Conservation (phyloP, 1,140 invertebrate species). For the Anagrus nilaparvatae region DNA sequence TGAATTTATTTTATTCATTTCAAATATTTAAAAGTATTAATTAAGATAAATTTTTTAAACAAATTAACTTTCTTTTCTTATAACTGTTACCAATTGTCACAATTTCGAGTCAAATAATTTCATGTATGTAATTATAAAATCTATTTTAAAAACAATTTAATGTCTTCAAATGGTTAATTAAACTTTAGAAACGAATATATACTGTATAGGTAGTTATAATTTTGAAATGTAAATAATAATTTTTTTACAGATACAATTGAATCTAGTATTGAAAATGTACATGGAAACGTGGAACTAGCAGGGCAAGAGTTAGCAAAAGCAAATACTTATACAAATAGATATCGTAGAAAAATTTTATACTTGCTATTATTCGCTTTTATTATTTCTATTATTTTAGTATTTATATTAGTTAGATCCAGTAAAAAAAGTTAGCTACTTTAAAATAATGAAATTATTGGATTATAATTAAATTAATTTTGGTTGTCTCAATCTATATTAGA, state of each 20-base stretch:
- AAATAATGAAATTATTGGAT: constrained; percentile 16
- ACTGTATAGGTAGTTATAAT: constrained; percentile 2
- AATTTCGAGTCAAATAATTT: too few relatives aligned
- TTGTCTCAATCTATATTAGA: constrained; percentile 58
- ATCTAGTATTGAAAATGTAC: constrained; percentile 70
- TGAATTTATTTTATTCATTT: neutral
- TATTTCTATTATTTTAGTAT: constrained; percentile 51
- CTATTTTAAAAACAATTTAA: too few relatives aligned
- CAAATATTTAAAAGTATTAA: neutral
- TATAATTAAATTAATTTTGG: constrained; percentile 29
- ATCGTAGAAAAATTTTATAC: constrained; percentile 56
- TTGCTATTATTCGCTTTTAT: constrained; percentile 60
- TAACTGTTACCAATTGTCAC: too few relatives aligned
- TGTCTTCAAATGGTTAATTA: constrained; percentile 1
- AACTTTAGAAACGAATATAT: neutral
- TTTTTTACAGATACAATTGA: constrained; percentile 72
- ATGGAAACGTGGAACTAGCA: constrained; percentile 68
- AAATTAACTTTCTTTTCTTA: too few relatives aligned
- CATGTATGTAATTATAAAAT: too few relatives aligned
- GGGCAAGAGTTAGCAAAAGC: constrained; percentile 68
- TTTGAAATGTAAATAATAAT: too few relatives aligned
- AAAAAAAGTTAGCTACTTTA: constrained; percentile 38
- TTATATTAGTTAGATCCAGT: constrained; percentile 47
- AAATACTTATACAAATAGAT: constrained; percentile 60
- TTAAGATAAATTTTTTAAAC: too few relatives aligned